Evolutionary conservation across 2,113 vertebrate species (phyloP).

Genomic region (Galeopterus variegatus): DNA sequence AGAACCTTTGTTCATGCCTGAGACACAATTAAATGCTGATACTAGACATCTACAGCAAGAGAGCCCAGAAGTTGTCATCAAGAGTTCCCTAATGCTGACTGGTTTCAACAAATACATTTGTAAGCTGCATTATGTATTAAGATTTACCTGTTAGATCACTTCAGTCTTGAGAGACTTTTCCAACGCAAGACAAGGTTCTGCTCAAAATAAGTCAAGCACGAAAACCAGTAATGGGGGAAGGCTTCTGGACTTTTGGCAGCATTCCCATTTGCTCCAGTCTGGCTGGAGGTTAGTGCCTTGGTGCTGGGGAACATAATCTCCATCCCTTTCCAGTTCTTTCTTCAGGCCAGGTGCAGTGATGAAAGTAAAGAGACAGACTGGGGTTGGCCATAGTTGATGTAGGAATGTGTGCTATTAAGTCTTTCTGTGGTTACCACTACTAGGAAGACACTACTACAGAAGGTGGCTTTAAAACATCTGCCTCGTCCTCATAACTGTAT

Average conservation of each 20-base stretch:
- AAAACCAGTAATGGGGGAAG: not conserved
- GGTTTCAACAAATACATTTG: not conserved
- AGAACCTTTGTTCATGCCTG: not conserved
- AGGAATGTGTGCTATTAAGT: not conserved
- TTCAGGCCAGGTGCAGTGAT: not conserved
- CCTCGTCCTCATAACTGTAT: not conserved
- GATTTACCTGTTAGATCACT: constrained; percentile 1
- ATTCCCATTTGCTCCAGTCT: not conserved
- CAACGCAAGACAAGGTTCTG: not conserved
- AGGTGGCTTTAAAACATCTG: not conserved
- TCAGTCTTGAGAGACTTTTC: not conserved
- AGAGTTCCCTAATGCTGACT: constrained; percentile 20
- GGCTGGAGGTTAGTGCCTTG: not conserved
- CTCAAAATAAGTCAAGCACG: constrained; percentile 65
- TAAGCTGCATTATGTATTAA: not conserved
- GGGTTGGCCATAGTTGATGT: not conserved
- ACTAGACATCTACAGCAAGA: not conserved
- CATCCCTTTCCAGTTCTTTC: not conserved
- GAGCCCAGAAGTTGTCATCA: not conserved
- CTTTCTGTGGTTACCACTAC: not conserved
- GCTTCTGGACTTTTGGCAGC: not conserved
- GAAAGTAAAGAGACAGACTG: not conserved
- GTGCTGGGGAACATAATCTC: not conserved
- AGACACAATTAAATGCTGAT: not conserved
- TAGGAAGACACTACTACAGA: not conserved